These are phyloP conservation scores for Sarcophaga caerulescens DNA, from an alignment of 2,888 invertebrate species.

Conservation along the genomic window DNA sequence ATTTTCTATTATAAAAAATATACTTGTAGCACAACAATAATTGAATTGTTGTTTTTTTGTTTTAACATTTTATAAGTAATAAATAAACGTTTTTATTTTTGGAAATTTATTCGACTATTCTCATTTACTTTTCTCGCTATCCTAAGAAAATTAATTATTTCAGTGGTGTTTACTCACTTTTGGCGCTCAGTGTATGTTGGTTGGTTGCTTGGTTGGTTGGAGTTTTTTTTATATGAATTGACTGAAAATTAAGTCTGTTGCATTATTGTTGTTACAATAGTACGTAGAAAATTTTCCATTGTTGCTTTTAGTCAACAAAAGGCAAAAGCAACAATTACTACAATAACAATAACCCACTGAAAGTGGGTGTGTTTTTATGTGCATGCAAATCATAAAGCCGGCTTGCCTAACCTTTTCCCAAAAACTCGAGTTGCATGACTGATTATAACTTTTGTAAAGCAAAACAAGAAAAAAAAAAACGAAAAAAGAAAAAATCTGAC, in stretches of 20 bases:
- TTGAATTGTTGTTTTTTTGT: no score
- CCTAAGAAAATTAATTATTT: no score
- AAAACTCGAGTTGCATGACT: slow-evolving; percentile 48
- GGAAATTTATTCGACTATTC: no score
- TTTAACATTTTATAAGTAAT: no score
- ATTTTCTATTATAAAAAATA: no score
- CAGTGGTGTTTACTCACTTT: no score
- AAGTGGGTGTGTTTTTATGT: slow-evolving; percentile 64
- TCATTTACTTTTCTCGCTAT: no score
- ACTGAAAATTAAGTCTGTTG: slow-evolving; percentile 46
- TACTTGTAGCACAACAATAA: no score
- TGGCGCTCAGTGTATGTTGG: no score
- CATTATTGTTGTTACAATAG: slow-evolving; percentile 52
- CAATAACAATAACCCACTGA: not conserved
- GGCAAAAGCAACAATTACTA: not conserved
- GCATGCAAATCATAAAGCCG: slow-evolving; percentile 62
- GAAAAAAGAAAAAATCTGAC: slow-evolving; percentile 28
- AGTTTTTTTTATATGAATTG: slow-evolving; percentile 35
- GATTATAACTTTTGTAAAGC: slow-evolving; percentile 27
- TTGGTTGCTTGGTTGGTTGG: no score
- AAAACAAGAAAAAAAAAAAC: slow-evolving; percentile 4
- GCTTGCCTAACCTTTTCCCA: slow-evolving; percentile 60
- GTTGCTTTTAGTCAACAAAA: slow-evolving; percentile 28
- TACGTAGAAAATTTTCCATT: slow-evolving; percentile 45
- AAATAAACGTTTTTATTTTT: no score